Percentiles rank a stretch among this genome's conserved stretches.
Evolutionary conservation across 2,113 vertebrate species (phyloP).

Genomic region (Saguinus midas): DNA sequence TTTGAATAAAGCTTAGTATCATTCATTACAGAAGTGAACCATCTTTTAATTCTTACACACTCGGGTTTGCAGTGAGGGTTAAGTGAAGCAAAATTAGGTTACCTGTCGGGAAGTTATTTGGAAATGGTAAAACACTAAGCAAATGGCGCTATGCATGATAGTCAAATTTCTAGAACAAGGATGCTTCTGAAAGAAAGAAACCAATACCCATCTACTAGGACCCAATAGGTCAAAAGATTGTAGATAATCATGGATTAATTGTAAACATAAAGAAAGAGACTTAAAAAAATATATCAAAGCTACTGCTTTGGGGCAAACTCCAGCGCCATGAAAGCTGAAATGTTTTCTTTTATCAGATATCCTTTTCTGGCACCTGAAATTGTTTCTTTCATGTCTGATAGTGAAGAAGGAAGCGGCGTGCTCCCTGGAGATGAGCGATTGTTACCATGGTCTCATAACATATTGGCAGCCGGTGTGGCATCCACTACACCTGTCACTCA

Average conservation of each 20-base stretch:
- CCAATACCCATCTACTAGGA: slow-evolving; percentile 59
- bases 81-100: background rate
- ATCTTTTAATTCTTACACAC: background rate
- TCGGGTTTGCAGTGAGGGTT: background rate
- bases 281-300: slow-evolving; percentile 85
- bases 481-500: slow-evolving; percentile 91
- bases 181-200: background rate
- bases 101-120: background rate
- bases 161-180: background rate
- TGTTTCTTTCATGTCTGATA: slow-evolving; percentile 90
- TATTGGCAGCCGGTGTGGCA: slow-evolving; percentile 87
- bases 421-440: slow-evolving; percentile 88
- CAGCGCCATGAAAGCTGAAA: slow-evolving; percentile 84
- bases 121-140: background rate
- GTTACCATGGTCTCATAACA: slow-evolving; percentile 88
- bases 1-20: background rate
- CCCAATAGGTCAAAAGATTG: slow-evolving; percentile 76
- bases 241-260: slow-evolving; percentile 86
- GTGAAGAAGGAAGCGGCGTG: slow-evolving; percentile 80
- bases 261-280: slow-evolving; percentile 84
- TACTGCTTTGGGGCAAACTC: slow-evolving; percentile 86
- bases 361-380: slow-evolving; percentile 89
- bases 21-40: background rate
- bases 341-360: slow-evolving; percentile 85
- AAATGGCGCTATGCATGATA: background rate